Conservation (phyloP, 2,797 vertebrate genomes). For the Pempheris klunzingeri region DNA sequence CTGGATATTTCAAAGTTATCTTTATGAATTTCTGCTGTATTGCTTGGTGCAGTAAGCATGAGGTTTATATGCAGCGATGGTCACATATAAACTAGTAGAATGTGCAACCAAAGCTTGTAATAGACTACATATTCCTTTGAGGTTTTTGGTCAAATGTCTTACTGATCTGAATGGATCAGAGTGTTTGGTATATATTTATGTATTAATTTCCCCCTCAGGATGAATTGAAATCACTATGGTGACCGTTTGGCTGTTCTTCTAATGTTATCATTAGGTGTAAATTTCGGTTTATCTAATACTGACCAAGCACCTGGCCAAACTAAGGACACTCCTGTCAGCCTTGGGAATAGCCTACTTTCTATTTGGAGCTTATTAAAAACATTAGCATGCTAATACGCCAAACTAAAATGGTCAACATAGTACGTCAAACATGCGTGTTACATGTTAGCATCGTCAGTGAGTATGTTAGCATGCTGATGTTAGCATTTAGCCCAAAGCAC, state of each 20-base stretch:
- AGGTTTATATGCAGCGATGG: background rate
- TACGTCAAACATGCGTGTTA: too few relatives aligned
- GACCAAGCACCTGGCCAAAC: background rate
- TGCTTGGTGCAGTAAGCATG: background rate
- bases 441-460: background rate
- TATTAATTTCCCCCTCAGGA: background rate
- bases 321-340: background rate
- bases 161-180: background rate
- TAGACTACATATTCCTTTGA: too few relatives aligned
- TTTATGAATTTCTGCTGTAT: slow-evolving; percentile 12
- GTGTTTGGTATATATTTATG: background rate
- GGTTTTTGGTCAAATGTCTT: background rate
- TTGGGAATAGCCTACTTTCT: too few relatives aligned
- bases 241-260: too few relatives aligned
- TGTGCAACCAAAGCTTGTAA: too few relatives aligned
- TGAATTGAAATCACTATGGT: background rate
- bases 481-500: background rate
- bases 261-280: background rate
- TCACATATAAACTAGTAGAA: background rate
- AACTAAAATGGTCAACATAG: background rate
- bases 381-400: background rate
- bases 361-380: background rate
- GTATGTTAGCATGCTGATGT: background rate
- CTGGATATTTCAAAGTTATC: slow-evolving; percentile 13
- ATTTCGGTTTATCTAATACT: background rate